These are phyloP conservation scores for Macrophya annulata DNA, from an alignment of 2,888 invertebrate genomes.

Conservation along the genomic window DNA sequence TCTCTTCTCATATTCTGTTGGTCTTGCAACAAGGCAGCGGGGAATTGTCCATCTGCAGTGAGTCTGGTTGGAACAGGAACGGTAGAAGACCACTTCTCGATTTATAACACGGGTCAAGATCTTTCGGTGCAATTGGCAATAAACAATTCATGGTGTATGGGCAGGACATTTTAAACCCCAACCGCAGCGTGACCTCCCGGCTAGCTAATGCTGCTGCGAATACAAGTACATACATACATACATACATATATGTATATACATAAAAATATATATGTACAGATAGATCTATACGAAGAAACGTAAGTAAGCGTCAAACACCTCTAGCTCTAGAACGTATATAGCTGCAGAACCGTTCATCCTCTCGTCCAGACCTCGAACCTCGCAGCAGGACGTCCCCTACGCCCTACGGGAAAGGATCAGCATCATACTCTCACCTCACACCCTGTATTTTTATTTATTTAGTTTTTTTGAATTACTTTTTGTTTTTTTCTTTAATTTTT, in stretches of 20 bases:
- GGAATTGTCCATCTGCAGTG: constrained; percentile 33
- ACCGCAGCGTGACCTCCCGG: constrained; percentile 51
- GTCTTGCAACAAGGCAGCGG: neutral
- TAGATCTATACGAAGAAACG: neutral
- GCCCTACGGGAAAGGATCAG: constrained; percentile 48
- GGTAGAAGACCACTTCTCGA: constrained; percentile 53
- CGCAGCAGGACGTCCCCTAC: constrained; percentile 53
- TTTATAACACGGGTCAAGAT: constrained; percentile 62
- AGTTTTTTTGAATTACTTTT: neutral
- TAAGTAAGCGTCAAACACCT: constrained; percentile 44
- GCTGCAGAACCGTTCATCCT: constrained; percentile 42
- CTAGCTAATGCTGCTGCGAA: constrained; percentile 52
- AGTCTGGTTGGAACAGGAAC: neutral
- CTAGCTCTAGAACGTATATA: constrained; percentile 36
- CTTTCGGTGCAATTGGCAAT: constrained; percentile 65
- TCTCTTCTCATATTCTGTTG: neutral
- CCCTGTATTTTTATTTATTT: constrained; percentile 33
- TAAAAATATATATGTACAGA: no score
- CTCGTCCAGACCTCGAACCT: constrained; percentile 46
- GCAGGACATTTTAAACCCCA: constrained; percentile 53
- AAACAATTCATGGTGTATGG: constrained; percentile 62
- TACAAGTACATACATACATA: neutral
- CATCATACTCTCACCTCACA: constrained; percentile 44
- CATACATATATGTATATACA: neutral
- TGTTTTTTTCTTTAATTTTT: neutral